Base-by-base conservation (phyloP, 2,113 vertebrate genomes). In the Crocuta crocuta region DNA sequence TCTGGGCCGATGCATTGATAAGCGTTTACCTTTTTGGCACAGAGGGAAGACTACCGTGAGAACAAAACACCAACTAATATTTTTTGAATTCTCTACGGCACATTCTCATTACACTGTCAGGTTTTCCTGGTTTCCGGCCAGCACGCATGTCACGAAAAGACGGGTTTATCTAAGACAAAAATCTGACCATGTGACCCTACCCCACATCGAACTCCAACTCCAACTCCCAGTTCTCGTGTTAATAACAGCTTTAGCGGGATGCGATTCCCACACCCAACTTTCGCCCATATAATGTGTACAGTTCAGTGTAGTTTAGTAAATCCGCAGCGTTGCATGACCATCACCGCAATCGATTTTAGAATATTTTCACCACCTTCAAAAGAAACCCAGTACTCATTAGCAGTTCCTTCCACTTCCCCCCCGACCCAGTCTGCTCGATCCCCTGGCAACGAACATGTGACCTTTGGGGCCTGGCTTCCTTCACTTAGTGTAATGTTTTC, bases 81-180 rank as follows among this genome's bases (percentile, higher is more conserved):
- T 61, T 83, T 95, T 50, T 82, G 92, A 81, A 89, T 82, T 81
- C 45, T 35, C 66, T 81, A 53, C 21, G 50, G 43, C 39, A 87
- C 58, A 31, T 65, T 63, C 81, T 35, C 65, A 35, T 26, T 48
- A 24, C 28, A 31, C 53, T 1, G 8, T 78, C 9, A 26, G n/a
- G 19, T 70, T 93, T 86, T 71, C 73, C 24, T 78, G 21, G 24
- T 43, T 53, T 15, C 26, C 35, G 19, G 39, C 7, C 13, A 71
- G 17, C 2, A 13, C 45, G 17, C 12, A 5, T 11, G 10, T 70
- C 4, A 1, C 48, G 55, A 35, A 12, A 50, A 93, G 10, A 68
- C 31, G 80, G 71, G 26, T 68, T 92, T 97, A 81, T 80, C 61
- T 91, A 12, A 85, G 84, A 89, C 33, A 31, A 84, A 45, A 71